A percentile compares a stretch with the other conserved stretches of the same genome.
Evolutionary conservation across 2,888 invertebrate species (phyloP).

Genomic region (Plutella xylostella): DNA sequence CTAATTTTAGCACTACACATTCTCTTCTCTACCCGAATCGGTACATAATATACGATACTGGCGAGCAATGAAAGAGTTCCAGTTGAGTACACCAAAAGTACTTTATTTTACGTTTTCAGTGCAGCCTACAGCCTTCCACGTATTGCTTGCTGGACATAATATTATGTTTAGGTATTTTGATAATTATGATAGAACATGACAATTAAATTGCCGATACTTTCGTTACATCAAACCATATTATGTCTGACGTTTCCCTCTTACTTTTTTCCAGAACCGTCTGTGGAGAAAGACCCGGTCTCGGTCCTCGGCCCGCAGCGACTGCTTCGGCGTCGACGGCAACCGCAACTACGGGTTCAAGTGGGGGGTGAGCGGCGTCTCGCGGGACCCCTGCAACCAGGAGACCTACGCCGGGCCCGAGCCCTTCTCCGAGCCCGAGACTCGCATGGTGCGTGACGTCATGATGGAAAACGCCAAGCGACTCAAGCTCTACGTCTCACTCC

Average conservation of each 20-base stretch:
- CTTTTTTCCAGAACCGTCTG: conserved; percentile 59
- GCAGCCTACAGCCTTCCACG: too few species aligned
- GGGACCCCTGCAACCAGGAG: conserved; percentile 66
- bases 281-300: conserved; percentile 76
- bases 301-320: conserved; percentile 30
- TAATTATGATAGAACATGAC: too few species aligned
- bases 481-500: conserved; percentile 75
- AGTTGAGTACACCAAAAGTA: too few species aligned
- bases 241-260: too few species aligned
- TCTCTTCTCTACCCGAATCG: too few species aligned
- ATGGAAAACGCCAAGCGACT: conserved; percentile 53
- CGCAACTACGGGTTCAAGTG: conserved; percentile 78
- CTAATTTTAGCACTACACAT: too few species aligned
- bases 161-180: too few species aligned
- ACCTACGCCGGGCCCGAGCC: conserved; percentile 70
- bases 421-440: conserved; percentile 74
- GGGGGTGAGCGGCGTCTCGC: conserved; percentile 75
- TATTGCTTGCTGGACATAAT: too few species aligned
- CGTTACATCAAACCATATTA: background rate
- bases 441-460: conserved; percentile 65
- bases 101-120: too few species aligned
- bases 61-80: too few species aligned
- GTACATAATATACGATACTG: too few species aligned
- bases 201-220: too few species aligned
- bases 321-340: conserved; percentile 76